phyloP scores from a whole-genome alignment of 2,888 invertebrate genomes.

The Callyntrura sp. region DNA sequence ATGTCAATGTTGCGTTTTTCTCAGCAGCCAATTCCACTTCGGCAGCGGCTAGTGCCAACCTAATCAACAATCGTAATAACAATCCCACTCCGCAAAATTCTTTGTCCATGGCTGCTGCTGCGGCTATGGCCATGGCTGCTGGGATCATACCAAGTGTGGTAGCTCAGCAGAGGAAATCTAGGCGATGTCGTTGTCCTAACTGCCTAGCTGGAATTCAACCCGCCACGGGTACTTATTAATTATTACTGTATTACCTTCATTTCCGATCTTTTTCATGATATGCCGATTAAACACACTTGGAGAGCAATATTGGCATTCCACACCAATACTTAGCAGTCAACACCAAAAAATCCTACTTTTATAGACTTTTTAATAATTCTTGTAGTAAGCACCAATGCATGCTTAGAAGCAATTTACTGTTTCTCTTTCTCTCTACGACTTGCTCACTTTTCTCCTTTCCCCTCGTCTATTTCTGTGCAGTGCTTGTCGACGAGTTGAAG shows the following conservation, averaged over 20 bases:
- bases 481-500: conserved; percentile 56
- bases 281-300: conserved; percentile 35
- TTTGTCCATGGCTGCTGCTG: conserved; percentile 76
- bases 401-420: conserved; percentile 56
- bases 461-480: neutral
- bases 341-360: conserved; percentile 42
- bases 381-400: conserved; percentile 55
- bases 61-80: conserved; percentile 64
- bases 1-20: conserved; percentile 76
- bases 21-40: conserved; percentile 58
- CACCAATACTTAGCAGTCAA: conserved; percentile 51
- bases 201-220: conserved; percentile 82
- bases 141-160: conserved; percentile 73
- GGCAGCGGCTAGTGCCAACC: conserved; percentile 66
- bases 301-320: conserved; percentile 48
- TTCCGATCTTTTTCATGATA: conserved; percentile 72
- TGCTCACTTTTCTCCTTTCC: conserved; percentile 15
- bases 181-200: conserved; percentile 83
- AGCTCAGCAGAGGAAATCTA: conserved; percentile 80
- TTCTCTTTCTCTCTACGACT: neutral
- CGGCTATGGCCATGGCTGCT: conserved; percentile 76
- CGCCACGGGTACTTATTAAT: conserved; percentile 80
- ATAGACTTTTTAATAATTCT: conserved; percentile 29
- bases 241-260: conserved; percentile 75
- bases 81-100: conserved; percentile 67